A percentile compares a stretch with the other conserved stretches of the same genome.
Conservation (phyloP, 1,140 invertebrate species). For the Phenacoccus solenopsis region DNA sequence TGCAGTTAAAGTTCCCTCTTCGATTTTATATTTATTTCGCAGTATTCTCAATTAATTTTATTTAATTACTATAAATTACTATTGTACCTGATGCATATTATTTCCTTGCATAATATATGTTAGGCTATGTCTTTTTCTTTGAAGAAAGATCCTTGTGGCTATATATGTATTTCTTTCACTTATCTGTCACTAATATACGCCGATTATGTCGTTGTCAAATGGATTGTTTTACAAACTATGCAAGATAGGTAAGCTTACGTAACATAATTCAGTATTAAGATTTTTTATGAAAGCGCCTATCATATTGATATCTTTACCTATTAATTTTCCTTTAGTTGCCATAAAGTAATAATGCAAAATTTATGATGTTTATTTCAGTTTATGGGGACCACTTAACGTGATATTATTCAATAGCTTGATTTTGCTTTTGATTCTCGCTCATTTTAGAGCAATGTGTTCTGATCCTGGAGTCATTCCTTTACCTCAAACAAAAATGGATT, state of each 20-base stretch:
- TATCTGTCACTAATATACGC: slow-evolving; percentile 76
- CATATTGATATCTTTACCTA: background rate
- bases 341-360: background rate
- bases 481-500: slow-evolving; percentile 63
- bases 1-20: too few species aligned
- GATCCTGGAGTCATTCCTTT: slow-evolving; percentile 81
- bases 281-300: slow-evolving; percentile 3
- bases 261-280: slow-evolving; percentile 24
- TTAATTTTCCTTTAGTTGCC: too few species aligned
- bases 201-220: slow-evolving; percentile 77
- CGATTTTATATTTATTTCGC: too few species aligned
- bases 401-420: slow-evolving; percentile 68
- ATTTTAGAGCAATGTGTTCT: slow-evolving; percentile 70
- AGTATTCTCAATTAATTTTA: too few species aligned
- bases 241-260: slow-evolving; percentile 49
- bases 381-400: slow-evolving; percentile 75
- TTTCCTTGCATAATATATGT: background rate
- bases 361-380: slow-evolving; percentile 43
- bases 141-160: slow-evolving; percentile 67
- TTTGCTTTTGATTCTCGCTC: slow-evolving; percentile 60
- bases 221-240: slow-evolving; percentile 74
- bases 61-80: too few species aligned
- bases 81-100: background rate
- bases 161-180: slow-evolving; percentile 71
- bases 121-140: background rate